Base-by-base conservation (phyloP, 2,888 invertebrate species). In the Yponomeuta cagnagella region DNA sequence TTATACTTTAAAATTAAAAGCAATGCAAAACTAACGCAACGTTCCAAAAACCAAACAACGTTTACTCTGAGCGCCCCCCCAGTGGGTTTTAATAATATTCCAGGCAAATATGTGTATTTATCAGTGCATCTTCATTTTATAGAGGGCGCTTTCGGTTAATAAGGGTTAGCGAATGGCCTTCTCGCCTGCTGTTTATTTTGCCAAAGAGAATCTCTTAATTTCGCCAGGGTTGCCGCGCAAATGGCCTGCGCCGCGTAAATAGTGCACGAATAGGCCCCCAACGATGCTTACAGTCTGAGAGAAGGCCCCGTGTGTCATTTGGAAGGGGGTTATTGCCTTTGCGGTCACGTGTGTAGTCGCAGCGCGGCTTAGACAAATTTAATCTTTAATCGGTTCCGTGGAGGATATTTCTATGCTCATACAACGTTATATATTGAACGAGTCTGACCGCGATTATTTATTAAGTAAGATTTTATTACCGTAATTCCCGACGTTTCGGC, bases 201-300 rank as follows among this genome's bases (percentile, higher is more conserved):
- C 78, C 74, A 79, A 79, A 77, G 79, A 80, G 80, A 86, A 89
- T 88, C 87, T 87, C 89, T 89, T 89, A 89, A 90, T 90, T 89
- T 89, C 77, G 83, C 84, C 76, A 74, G 76, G 78, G 75, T 81
- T 80, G 82, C 80, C 83, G 81, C 76, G 73, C 33, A 67, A 67
- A 67, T n/a, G 65, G 37, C 70, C 64, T 70, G 52, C 69, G 71
- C 69, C 69, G 33, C 71, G 85, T 78, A 84, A 85, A 86, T 84
- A 86, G 80, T 84, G 76, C 75, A 70, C 70, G 72, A 73, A 70
- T 72, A 72, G 71, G 73, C 72, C 66, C 71, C 67, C 48, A 63
- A 65, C 68, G 68, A 30, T 48, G 63, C 68, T 71, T 58, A 58
- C 52, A 58, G 52, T 72, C 73, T 68, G 72, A 74, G 73, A 8